phyloP scores from a whole-genome alignment of 2,888 invertebrate genomes.

The Trachelus stipa region DNA sequence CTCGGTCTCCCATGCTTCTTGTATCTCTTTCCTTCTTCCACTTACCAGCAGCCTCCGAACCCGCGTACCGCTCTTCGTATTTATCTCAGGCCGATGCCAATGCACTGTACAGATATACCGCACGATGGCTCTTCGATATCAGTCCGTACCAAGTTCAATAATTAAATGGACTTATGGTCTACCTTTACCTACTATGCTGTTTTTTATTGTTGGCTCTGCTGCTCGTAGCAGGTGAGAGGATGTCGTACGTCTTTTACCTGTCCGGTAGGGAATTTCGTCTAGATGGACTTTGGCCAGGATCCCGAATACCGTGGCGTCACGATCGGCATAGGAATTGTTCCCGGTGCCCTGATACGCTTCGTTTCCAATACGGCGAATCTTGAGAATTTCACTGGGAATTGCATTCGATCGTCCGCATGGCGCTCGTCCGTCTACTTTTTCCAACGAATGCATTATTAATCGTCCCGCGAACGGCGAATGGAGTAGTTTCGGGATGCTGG shows the following conservation, averaged over 20 bases:
- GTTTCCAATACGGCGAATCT: conserved; percentile 1
- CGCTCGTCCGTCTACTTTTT: conserved; percentile 4
- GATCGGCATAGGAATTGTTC: background rate
- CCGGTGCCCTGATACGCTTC: background rate
- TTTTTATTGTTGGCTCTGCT: background rate
- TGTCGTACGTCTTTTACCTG: conserved; percentile 26
- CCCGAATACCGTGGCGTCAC: background rate
- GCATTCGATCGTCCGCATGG: background rate
- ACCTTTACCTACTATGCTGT: background rate
- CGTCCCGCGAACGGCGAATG: background rate
- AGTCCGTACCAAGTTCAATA: background rate
- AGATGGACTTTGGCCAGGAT: background rate
- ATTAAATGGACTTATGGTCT: background rate
- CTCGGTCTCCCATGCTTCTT: background rate
- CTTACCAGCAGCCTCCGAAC: background rate
- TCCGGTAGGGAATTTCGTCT: background rate
- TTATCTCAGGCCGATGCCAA: background rate
- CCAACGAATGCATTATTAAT: background rate
- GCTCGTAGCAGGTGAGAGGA: conserved; percentile 27
- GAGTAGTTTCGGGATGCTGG: background rate
- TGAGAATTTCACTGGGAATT: conserved; percentile 1
- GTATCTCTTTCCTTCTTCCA: background rate
- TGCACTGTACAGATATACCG: background rate
- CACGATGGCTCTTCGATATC: background rate
- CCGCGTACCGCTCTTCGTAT: background rate